phyloP scores from a whole-genome alignment of 2,113 vertebrate species.

The Echinops telfairi region DNA sequence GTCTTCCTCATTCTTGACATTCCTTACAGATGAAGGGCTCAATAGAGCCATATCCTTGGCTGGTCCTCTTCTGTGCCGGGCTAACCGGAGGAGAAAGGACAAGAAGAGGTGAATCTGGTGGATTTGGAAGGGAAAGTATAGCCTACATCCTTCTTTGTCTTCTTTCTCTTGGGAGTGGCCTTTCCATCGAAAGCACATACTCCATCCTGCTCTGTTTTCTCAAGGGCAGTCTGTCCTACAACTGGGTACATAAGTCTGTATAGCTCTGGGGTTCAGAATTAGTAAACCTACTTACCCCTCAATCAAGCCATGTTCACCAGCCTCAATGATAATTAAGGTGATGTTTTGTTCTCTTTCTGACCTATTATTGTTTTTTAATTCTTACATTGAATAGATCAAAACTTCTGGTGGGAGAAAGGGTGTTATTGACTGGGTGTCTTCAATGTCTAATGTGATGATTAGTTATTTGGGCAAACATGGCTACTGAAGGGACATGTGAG shows the following conservation, averaged over 20 bases:
- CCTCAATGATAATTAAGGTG: neutral
- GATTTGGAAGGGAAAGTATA: neutral
- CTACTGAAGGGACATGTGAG: no score
- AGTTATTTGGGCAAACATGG: no score
- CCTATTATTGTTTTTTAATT: neutral
- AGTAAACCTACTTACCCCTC: neutral
- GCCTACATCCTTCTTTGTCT: neutral
- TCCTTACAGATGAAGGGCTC: neutral
- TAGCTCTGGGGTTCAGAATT: neutral
- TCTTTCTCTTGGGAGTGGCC: neutral
- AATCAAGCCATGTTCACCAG: neutral
- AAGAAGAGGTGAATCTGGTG: neutral
- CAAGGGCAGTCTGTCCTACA: neutral
- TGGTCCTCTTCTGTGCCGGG: neutral
- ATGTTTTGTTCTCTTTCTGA: neutral
- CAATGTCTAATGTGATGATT: no score
- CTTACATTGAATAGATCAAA: neutral
- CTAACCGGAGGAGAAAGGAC: neutral
- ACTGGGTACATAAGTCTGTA: neutral
- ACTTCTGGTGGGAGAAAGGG: neutral
- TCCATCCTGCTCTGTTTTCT: neutral
- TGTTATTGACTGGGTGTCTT: neutral
- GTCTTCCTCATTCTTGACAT: constrained; percentile 5
- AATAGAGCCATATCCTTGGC: neutral
- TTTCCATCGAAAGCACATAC: rapidly evolving